phyloP scores from a whole-genome alignment of 2,113 vertebrate genomes.

The Solea solea region DNA sequence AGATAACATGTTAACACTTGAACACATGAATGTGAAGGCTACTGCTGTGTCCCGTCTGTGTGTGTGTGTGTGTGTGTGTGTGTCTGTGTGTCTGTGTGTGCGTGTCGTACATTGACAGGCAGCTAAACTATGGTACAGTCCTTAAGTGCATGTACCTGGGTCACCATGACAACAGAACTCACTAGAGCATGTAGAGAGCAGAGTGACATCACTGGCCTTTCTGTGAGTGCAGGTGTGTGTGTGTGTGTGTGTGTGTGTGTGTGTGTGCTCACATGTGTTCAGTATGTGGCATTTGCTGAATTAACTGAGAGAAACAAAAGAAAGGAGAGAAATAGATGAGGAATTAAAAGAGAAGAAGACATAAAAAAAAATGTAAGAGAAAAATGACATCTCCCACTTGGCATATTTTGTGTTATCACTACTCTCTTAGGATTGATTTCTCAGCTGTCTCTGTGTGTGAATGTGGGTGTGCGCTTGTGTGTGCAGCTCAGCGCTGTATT shows the following conservation, averaged over 20 bases:
- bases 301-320: not conserved
- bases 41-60: conserved; percentile 5
- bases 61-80: not conserved
- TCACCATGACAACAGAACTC: conserved; percentile 78
- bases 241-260: not conserved
- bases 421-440: not conserved
- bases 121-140: conserved; percentile 44
- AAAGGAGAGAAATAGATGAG: not conserved
- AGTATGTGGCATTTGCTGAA: not conserved
- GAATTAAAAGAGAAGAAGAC: conserved; percentile 1
- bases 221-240: conserved; percentile 1
- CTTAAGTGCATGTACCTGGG: conserved; percentile 60
- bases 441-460: conserved; percentile 10
- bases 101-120: conserved; percentile 34
- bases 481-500: not conserved
- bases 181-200: conserved; percentile 62
- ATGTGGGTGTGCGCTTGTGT: conserved; percentile 20
- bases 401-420: conserved; percentile 14
- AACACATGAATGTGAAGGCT: conserved; percentile 1
- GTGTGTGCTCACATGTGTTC: conserved; percentile 6
- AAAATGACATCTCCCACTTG: conserved; percentile 24
- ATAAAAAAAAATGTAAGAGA: conserved; percentile 18
- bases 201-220: conserved; percentile 53
- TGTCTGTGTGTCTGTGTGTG: not conserved
- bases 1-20: conserved; percentile 1